Percentiles rank a stretch among this genome's conserved stretches.
Conservation (phyloP, 2,113 vertebrate species). For the Mungos mungo region DNA sequence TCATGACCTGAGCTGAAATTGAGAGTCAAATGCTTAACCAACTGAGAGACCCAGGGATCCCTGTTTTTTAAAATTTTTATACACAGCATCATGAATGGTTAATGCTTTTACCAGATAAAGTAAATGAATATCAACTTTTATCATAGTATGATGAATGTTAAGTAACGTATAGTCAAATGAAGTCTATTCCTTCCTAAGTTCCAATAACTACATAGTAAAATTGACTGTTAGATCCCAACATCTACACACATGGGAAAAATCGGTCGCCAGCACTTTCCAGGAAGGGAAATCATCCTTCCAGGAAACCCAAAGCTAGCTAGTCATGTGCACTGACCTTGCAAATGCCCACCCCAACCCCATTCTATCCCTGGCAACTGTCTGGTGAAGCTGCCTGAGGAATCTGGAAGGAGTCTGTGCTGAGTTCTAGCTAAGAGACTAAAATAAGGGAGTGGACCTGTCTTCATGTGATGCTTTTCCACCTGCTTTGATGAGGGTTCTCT, state of each 20-base stretch:
- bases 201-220: background rate
- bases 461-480: background rate
- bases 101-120: background rate
- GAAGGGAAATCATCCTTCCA: background rate
- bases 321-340: background rate
- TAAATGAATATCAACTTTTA: background rate
- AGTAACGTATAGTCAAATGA: background rate
- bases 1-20: too few species aligned
- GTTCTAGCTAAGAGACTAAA: background rate
- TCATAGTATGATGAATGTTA: background rate
- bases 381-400: background rate
- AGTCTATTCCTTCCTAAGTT: background rate
- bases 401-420: background rate
- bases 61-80: background rate
- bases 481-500: accelerated
- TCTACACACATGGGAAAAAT: background rate
- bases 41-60: too few species aligned
- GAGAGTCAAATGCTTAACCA: too few species aligned
- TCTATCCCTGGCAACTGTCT: too few species aligned
- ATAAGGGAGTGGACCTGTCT: background rate
- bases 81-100: background rate
- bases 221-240: background rate
- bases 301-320: background rate
- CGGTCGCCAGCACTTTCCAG: background rate
- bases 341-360: background rate